phyloP scores from a whole-genome alignment of 2,888 invertebrate species.

The Cryptophagus acutangulus region DNA sequence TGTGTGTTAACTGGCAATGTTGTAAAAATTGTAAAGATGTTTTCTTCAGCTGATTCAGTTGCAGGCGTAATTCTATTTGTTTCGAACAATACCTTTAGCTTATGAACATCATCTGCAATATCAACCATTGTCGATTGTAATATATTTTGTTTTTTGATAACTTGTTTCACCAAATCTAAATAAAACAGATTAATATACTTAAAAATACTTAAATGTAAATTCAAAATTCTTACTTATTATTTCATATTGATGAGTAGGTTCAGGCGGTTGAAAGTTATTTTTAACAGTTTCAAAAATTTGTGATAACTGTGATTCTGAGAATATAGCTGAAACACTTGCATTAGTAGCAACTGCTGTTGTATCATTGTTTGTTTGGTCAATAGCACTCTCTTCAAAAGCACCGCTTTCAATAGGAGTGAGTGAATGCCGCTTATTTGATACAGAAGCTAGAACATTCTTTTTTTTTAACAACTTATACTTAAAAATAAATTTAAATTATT shows the following conservation, averaged over 20 bases:
- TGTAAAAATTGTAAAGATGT: no score
- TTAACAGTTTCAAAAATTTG: not conserved
- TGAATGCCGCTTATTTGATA: not conserved
- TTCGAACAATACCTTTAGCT: no score
- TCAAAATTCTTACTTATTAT: not conserved
- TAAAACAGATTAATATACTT: not conserved
- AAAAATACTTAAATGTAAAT: not conserved
- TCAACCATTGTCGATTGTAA: conserved; percentile 1
- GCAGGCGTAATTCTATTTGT: no score
- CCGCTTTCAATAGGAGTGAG: not conserved
- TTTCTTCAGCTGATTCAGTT: no score
- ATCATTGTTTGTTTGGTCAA: not conserved
- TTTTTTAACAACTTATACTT: not conserved
- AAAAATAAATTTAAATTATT: not conserved
- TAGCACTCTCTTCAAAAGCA: not conserved
- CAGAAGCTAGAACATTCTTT: not conserved
- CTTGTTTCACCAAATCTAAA: not conserved
- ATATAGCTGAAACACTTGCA: not conserved
- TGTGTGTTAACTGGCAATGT: no score
- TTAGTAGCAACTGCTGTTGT: not conserved
- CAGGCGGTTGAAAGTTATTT: not conserved
- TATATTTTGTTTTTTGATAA: not conserved
- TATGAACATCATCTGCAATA: not conserved
- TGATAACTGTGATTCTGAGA: no score
- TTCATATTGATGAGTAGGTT: not conserved